Conservation (phyloP, 2,888 invertebrate species). For the Scaeva pyrastri region DNA sequence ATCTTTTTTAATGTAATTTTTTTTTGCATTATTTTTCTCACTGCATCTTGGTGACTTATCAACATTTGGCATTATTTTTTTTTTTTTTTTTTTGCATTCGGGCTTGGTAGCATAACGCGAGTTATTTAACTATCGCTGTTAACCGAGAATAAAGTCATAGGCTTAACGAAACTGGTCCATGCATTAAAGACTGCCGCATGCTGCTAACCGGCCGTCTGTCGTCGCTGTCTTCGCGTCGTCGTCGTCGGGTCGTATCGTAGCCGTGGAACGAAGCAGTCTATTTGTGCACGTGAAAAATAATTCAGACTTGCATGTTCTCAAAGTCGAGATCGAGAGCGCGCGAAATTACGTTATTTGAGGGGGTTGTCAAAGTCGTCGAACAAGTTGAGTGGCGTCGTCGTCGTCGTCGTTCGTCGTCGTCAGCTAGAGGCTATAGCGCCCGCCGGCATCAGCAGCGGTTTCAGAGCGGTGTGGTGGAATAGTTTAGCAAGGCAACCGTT, state of each 20-base stretch:
- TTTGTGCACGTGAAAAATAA: slow-evolving; percentile 26
- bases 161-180: slow-evolving; percentile 69
- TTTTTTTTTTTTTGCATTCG: slow-evolving; percentile 39
- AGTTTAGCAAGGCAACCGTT: background rate
- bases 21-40: slow-evolving; percentile 36
- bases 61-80: slow-evolving; percentile 31
- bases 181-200: slow-evolving; percentile 19
- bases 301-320: slow-evolving; percentile 65
- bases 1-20: slow-evolving; percentile 45
- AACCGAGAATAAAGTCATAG: slow-evolving; percentile 51
- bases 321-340: slow-evolving; percentile 45
- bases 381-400: slow-evolving; percentile 36
- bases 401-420: too few relatives aligned
- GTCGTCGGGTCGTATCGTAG: background rate
- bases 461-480: slow-evolving; percentile 28
- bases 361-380: slow-evolving; percentile 68
- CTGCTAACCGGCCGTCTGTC: background rate
- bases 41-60: slow-evolving; percentile 66
- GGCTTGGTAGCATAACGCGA: slow-evolving; percentile 45
- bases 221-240: background rate
- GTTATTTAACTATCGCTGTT: slow-evolving; percentile 64
- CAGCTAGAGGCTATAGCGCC: too few relatives aligned
- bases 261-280: background rate
- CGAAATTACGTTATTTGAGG: slow-evolving; percentile 50
- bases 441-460: background rate